Percentiles rank a stretch among this genome's conserved stretches.
Conservation (phyloP, 2,797 vertebrate species). For the Brachymystax lenok region DNA sequence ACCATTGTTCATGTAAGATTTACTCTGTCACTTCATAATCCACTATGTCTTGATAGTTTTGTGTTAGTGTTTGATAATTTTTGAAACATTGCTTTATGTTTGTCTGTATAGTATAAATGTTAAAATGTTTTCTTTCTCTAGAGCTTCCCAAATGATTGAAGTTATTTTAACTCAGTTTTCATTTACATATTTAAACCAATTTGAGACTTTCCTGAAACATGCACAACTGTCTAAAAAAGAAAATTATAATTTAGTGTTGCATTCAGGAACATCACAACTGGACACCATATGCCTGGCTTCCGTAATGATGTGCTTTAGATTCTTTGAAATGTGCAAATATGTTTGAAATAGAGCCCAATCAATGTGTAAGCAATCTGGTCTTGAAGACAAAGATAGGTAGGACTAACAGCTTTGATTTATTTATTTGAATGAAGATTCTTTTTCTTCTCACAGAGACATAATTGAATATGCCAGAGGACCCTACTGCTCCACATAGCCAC, state of each 20-base stretch:
- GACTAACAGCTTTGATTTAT: slow-evolving; percentile 46
- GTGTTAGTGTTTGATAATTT: not conserved
- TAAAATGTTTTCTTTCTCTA: not conserved
- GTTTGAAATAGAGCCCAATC: slow-evolving; percentile 16
- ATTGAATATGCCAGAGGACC: slow-evolving; percentile 41
- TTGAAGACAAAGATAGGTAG: slow-evolving; percentile 37
- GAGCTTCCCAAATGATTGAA: not conserved
- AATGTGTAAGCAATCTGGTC: slow-evolving; percentile 6
- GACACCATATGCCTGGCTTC: not conserved
- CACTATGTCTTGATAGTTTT: not conserved
- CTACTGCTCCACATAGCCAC: slow-evolving; percentile 35
- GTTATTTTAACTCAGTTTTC: not conserved
- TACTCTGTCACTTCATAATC: not conserved
- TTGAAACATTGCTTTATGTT: not conserved
- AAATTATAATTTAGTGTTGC: not conserved
- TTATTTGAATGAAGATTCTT: slow-evolving; percentile 43
- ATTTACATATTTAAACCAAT: not conserved
- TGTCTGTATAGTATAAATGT: not conserved
- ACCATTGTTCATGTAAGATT: not conserved
- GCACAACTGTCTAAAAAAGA: not conserved
- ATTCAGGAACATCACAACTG: slow-evolving; percentile 3
- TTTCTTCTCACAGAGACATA: slow-evolving; percentile 26
- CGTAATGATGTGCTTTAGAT: slow-evolving; percentile 19
- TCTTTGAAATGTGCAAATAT: slow-evolving; percentile 23
- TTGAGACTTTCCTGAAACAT: not conserved